Percentiles rank a stretch among this genome's conserved stretches.
phyloP scores from a whole-genome alignment of 2,113 vertebrate species.

The Dasyornis broadbenti region DNA sequence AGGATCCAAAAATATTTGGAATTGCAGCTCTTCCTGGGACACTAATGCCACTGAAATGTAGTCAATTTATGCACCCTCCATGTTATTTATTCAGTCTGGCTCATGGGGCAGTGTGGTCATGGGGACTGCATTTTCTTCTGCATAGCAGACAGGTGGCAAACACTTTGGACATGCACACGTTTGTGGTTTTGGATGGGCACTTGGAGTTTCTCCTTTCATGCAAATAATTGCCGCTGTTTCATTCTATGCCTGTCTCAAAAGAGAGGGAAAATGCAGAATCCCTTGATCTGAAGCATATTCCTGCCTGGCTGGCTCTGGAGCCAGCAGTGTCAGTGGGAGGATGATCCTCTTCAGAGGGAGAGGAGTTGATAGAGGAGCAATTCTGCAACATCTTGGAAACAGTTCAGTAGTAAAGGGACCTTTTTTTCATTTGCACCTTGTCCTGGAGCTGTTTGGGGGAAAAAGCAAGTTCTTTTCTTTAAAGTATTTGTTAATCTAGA shows the following conservation, averaged over 20 bases:
- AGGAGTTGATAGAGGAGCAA: neutral
- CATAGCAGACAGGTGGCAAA: neutral
- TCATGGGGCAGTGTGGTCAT: neutral
- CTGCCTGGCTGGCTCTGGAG: neutral
- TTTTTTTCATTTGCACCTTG: neutral
- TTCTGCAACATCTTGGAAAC: accelerated
- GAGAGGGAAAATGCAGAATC: neutral
- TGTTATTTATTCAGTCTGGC: neutral
- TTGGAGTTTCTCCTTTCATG: neutral
- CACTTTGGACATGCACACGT: accelerated
- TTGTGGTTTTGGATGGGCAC: neutral
- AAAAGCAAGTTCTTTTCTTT: neutral
- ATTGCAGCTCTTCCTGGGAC: neutral
- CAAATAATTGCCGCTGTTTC: neutral
- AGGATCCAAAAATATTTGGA: neutral
- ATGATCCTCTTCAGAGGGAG: neutral
- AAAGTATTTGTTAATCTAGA: neutral
- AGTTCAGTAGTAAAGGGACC: neutral
- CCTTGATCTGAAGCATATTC: neutral
- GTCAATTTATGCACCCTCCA: neutral
- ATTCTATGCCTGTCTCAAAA: accelerated
- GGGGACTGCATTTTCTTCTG: neutral
- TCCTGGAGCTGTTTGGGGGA: neutral
- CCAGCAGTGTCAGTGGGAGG: neutral
- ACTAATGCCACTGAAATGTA: neutral